A percentile compares a stretch with the other conserved stretches of the same genome.
Evolutionary conservation across 2,797 vertebrate genomes (phyloP).

Genomic region (Cetoscarus ocellatus): DNA sequence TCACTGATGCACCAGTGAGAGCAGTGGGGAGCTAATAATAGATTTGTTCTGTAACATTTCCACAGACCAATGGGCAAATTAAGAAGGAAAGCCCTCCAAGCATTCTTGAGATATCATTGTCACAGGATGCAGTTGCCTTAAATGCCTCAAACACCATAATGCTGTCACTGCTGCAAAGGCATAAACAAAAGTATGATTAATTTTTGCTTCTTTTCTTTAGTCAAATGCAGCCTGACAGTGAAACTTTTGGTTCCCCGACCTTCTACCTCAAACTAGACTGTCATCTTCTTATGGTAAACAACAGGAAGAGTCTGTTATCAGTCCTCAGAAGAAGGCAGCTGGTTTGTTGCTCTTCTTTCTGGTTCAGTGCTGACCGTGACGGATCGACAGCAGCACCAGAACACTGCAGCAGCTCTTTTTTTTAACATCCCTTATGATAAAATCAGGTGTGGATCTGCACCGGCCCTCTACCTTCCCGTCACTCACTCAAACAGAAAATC

Average conservation of each 20-base stretch:
- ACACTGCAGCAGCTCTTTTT: slow-evolving; percentile 9
- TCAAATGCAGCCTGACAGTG: no score
- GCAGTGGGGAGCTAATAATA: slow-evolving; percentile 75
- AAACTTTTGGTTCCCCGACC: no score
- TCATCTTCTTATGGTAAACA: slow-evolving; percentile 50
- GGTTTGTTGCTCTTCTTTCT: slow-evolving; percentile 29
- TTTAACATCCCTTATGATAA: slow-evolving; percentile 28
- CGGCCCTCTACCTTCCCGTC: slow-evolving; percentile 32
- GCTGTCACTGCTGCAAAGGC: no score
- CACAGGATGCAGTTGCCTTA: no score
- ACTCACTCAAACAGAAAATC: slow-evolving; percentile 37
- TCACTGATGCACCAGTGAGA: slow-evolving; percentile 75
- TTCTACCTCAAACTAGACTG: slow-evolving; percentile 41
- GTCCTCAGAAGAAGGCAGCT: slow-evolving; percentile 7
- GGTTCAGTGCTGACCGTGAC: slow-evolving; percentile 41
- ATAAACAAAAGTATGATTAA: no score
- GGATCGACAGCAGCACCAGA: slow-evolving; percentile 42
- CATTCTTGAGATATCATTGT: slow-evolving; percentile 3
- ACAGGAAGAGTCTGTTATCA: slow-evolving; percentile 8
- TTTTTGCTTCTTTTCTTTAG: no score
- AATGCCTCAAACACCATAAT: no score
- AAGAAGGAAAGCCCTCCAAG: neutral
- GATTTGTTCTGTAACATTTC: slow-evolving; percentile 52
- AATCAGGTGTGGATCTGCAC: slow-evolving; percentile 37
- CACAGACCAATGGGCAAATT: slow-evolving; percentile 13